Conservation (phyloP, 2,888 invertebrate genomes). For the Chloroclystis v-ata region DNA sequence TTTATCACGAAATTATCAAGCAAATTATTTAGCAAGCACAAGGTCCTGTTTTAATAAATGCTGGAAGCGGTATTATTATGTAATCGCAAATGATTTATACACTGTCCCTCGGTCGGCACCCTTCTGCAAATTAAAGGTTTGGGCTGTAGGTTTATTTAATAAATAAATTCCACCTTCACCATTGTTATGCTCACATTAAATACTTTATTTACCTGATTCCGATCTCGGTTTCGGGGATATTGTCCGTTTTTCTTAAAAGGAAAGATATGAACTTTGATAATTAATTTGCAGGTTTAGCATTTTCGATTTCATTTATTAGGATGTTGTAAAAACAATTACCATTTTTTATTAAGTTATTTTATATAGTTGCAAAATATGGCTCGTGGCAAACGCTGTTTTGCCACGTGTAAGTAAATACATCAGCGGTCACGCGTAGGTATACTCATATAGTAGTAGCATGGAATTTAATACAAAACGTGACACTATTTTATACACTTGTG, state of each 20-base stretch:
- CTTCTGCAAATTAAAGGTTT: conserved; percentile 44
- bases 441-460: not conserved
- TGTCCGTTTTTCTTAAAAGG: not conserved
- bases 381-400: too few species aligned
- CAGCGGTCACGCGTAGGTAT: too few species aligned
- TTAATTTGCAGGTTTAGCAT: too few species aligned
- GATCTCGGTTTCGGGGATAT: conserved; percentile 1
- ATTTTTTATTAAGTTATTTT: too few species aligned
- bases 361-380: too few species aligned
- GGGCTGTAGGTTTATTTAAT: conserved; percentile 37
- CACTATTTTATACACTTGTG: conserved; percentile 11
- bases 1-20: conserved; percentile 12
- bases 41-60: conserved; percentile 34
- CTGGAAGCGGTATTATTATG: conserved; percentile 25
- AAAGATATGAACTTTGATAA: too few species aligned
- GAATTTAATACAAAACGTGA: conserved; percentile 8
- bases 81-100: conserved; percentile 42
- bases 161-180: conserved; percentile 35
- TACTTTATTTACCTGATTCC: conserved; percentile 21
- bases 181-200: conserved; percentile 26
- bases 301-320: too few species aligned
- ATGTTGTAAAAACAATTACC: too few species aligned
- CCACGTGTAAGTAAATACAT: too few species aligned
- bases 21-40: conserved; percentile 24
- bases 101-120: conserved; percentile 34